Base-by-base conservation (phyloP, 2,797 vertebrate species). In the Xenentodon cancila region DNA sequence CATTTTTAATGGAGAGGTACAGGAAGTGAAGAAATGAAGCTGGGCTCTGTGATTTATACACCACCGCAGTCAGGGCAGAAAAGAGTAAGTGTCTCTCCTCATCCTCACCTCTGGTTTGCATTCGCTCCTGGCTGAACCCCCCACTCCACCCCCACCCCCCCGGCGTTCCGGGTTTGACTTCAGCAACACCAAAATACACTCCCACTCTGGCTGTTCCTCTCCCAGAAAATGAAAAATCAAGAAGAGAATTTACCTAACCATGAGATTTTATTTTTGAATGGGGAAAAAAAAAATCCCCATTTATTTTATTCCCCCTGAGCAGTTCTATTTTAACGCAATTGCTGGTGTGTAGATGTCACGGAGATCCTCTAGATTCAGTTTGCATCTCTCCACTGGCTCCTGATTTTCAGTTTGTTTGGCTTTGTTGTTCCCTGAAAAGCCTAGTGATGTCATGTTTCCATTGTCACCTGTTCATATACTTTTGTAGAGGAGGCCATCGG, bases 401-500 rank as follows among this genome's bases (percentile, higher is more conserved):
- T 64, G 59, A 84, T 75, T 91, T 90, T 89, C 84, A 67, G 81
- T 89, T 90, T 88, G 85, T 73, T 52, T 44, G 64, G 44, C 55
- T 81, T 75, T 69, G 79, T 80, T 82, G 83, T 79, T 68, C 68
- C 67, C 73, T 78, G 89, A 91, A 93, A 94, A 93, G 90, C 91
- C 88, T 92, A 86, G 92, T 94, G 93, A 95, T 95, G 94, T 95
- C 94, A 94, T 91, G 92, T 92, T 91, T 93, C 92, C 87, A 75
- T 91, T 95, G 94, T 95, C 94, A 93, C 94, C 84, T 89, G 87
- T 88, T 90, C 80, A 86, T 89, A 88, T 88, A 59, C 82, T 83
- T 77, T 77, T 3, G 67, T 79, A 56, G 76, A 59, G 70, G 94
- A 94, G 92, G 93, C 91, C 92, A 92, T 92, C 87, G 92, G 94